Percentiles rank a stretch among this genome's conserved stretches.
Evolutionary conservation across 2,797 vertebrate genomes (phyloP).

Genomic region (Eospalax fontanierii): DNA sequence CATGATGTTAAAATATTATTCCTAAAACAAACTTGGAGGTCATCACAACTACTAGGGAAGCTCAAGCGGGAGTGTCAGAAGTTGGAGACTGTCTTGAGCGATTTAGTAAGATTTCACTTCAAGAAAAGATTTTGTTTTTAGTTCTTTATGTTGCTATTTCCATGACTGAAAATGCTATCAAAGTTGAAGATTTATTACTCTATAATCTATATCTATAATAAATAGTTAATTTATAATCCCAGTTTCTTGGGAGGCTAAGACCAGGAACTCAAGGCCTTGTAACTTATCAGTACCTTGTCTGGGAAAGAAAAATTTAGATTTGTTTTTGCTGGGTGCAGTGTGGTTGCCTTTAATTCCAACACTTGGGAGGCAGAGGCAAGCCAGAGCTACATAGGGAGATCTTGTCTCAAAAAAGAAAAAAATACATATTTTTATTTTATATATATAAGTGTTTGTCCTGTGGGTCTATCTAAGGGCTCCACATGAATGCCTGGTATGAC

Average conservation of each 20-base stretch:
- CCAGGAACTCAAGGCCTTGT: not conserved
- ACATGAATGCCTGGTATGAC: too few relatives aligned
- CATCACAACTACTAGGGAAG: not conserved
- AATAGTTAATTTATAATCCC: not conserved
- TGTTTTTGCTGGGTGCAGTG: not conserved
- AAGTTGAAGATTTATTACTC: not conserved
- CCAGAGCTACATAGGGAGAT: not conserved
- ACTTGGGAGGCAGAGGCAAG: not conserved
- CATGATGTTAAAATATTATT: not conserved
- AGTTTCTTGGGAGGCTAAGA: not conserved
- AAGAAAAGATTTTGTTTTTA: not conserved
- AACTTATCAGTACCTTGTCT: too few relatives aligned
- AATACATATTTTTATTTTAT: too few relatives aligned
- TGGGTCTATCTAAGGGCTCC: too few relatives aligned
- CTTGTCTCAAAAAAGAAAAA: not conserved
- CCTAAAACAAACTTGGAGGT: not conserved
- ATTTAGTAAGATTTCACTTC: not conserved
- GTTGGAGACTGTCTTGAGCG: not conserved
- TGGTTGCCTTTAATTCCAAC: not conserved
- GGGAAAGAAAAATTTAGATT: too few relatives aligned
- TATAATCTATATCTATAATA: not conserved
- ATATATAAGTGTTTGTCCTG: too few relatives aligned
- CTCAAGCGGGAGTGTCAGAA: not conserved
- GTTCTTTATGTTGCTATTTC: constrained; percentile 5
- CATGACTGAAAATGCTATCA: constrained; percentile 35